phyloP scores from a whole-genome alignment of 1,140 invertebrate species.

The Oppia nitens region DNA sequence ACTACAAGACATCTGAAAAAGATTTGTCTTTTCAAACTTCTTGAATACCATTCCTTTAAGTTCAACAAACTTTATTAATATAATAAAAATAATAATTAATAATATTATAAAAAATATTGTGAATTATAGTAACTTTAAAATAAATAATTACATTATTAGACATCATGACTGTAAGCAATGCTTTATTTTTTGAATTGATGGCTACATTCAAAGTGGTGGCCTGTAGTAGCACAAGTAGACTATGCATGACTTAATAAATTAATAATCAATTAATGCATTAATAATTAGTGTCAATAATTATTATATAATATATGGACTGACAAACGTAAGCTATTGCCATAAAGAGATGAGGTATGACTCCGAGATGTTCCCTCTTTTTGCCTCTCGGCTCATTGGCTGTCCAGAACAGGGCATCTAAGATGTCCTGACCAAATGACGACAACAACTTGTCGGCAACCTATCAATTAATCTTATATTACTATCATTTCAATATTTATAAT shows the following conservation, averaged over 20 bases:
- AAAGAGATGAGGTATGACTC: conserved; percentile 66
- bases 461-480: conserved; percentile 11
- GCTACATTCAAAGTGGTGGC: conserved; percentile 95
- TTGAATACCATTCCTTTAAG: conserved; percentile 97
- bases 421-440: conserved; percentile 95
- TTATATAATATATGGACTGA: conserved; percentile 31
- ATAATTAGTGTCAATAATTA: background rate
- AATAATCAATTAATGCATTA: conserved; percentile 7
- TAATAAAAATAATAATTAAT: conserved; percentile 16
- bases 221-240: conserved; percentile 76
- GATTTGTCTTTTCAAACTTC: conserved; percentile 96
- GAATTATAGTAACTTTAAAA: too few species aligned
- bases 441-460: conserved; percentile 80
- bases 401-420: conserved; percentile 91
- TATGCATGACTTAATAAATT: conserved; percentile 54
- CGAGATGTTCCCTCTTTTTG: conserved; percentile 52
- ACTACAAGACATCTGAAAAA: conserved; percentile 76
- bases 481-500: background rate
- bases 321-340: conserved; percentile 82
- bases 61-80: conserved; percentile 81
- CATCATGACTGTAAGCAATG: conserved; percentile 95
- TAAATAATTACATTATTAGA: conserved; percentile 82
- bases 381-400: conserved; percentile 82
- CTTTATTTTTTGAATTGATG: conserved; percentile 98
- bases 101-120: too few species aligned